Evolutionary conservation across 1,140 invertebrate species (phyloP), one percentile per base, ranked within the genome.

Genomic region (Odontomachus brunneus): DNA sequence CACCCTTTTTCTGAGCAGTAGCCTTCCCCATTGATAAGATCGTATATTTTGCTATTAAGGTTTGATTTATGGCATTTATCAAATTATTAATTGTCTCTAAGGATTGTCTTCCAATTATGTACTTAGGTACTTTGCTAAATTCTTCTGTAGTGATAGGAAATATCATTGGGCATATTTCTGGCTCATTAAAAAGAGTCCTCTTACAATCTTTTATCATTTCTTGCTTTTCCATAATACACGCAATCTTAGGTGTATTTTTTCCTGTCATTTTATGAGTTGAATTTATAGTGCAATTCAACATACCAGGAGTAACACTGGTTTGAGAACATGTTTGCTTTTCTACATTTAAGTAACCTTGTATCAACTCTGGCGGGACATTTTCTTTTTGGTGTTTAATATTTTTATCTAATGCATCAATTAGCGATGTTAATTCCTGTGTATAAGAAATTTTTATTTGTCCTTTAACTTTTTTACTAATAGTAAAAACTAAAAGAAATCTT

Each of bases 41-140:
- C 3, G 65, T 86, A 71, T 94, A 94, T 75, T 94, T 94, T 0
- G 87, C 72, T 73, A 92, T 86, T 26, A 93, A 67, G 26, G 92
- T 85, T 33, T 91, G 83, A 86, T 94, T 94, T 26, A 94, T 90
- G n/a, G 57, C 75, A 17, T 53, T 49, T 65, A 94, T 74, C 38
- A 94, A 89, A 74, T 69, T 86, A 81, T 94, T 94, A 0, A 94
- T 26, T 11, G 63, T 65, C 0, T 87, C 72, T 9, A 93, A 15
- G 4, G 89, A 78, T 48, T 93, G 89, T 63, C 93, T 82, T 9
- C 92, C 92, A 59, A 94, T 93, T 26, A 94, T 93, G 62, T 94
- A 94, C 60, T 93, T 93, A 11, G 93, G 93, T 59, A 94, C 86
- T 76, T 82, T 90, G 22, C 48, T 60, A 26, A 93, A 94, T 85